Conservation (phyloP, 2,888 invertebrate genomes). For the Papilio elwesi region DNA sequence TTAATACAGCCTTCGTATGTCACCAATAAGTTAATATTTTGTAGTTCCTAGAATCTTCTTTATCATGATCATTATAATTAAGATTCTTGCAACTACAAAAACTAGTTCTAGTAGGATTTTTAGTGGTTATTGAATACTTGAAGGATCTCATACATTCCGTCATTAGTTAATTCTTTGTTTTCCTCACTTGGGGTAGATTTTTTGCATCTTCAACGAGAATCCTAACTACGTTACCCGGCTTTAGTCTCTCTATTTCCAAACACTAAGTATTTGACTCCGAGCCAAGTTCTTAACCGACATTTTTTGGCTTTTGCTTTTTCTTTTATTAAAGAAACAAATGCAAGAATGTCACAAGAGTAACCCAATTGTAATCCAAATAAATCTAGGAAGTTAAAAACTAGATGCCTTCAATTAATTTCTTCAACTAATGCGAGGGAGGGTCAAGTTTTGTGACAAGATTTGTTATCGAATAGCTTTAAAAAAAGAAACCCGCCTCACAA, state of each 20-base stretch:
- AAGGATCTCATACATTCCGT: not conserved
- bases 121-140: too few relatives aligned
- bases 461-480: not conserved
- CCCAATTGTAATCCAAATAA: not conserved
- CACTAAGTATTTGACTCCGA: constrained; percentile 5
- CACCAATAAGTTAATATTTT: too few relatives aligned
- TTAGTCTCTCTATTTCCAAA: constrained; percentile 18
- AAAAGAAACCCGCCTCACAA: not conserved
- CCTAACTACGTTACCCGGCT: constrained; percentile 15
- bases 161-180: not conserved
- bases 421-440: too few relatives aligned
- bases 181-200: not conserved
- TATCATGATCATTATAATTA: too few relatives aligned
- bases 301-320: not conserved
- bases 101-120: too few relatives aligned
- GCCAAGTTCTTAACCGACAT: constrained; percentile 11
- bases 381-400: too few relatives aligned
- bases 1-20: too few relatives aligned
- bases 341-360: not conserved
- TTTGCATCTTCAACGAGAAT: not conserved
- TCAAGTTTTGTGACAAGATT: too few relatives aligned
- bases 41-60: too few relatives aligned
- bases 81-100: too few relatives aligned
- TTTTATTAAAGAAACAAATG: constrained; percentile 3
- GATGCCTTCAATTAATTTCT: too few relatives aligned